phyloP scores from a whole-genome alignment of 2,888 invertebrate genomes.

The Microplitis deprimator region DNA sequence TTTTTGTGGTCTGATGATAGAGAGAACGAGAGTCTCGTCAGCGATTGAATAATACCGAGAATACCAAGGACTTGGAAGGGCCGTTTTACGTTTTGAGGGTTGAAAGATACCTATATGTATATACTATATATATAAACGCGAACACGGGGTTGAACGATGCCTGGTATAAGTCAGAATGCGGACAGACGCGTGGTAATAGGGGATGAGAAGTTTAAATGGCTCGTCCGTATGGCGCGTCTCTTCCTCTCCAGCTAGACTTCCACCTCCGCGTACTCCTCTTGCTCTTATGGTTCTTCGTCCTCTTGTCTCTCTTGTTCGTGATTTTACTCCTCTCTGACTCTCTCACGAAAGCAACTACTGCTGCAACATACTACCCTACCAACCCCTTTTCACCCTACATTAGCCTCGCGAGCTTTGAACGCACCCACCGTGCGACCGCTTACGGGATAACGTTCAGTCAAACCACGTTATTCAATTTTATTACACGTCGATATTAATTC shows the following conservation, averaged over 20 bases:
- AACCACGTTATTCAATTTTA: constrained; percentile 48
- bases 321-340: constrained; percentile 18
- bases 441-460: constrained; percentile 45
- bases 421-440: constrained; percentile 41
- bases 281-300: constrained; percentile 7
- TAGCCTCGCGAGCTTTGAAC: constrained; percentile 48
- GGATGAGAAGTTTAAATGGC: constrained; percentile 72
- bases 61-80: neutral
- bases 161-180: constrained; percentile 71
- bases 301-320: constrained; percentile 27
- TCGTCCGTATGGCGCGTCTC: constrained; percentile 70
- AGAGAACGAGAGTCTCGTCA: neutral
- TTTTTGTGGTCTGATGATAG: constrained; percentile 8
- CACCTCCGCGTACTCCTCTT: constrained; percentile 17
- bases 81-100: neutral
- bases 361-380: neutral
- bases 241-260: constrained; percentile 49
- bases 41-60: neutral
- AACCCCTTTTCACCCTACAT: constrained; percentile 50
- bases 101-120: neutral
- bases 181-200: constrained; percentile 69
- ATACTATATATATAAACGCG: constrained; percentile 52
- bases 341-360: neutral
- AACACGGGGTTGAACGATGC: constrained; percentile 66
- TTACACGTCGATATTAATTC: constrained; percentile 49